Evolutionary conservation across 2,888 invertebrate species (phyloP), one percentile per base, ranked within the genome.

Genomic region (Drosophila helvetica): DNA sequence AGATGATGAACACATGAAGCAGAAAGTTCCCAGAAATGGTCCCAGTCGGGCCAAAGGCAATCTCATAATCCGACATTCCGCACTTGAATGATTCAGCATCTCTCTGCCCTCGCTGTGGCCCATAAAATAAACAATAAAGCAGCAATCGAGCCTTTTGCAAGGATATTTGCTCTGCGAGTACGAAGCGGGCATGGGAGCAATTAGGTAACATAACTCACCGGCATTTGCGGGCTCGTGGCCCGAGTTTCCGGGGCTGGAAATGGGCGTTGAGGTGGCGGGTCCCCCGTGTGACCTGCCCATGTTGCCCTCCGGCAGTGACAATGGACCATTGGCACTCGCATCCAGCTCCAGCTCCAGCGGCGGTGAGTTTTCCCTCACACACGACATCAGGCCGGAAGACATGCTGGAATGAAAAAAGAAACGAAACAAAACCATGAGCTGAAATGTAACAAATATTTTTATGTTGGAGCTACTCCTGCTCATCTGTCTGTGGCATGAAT

Each of bases 311-410:
- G 90, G 90, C 81, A 91, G 74, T 22, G 91, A 92, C 71, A 91
- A 76, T 38, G 91, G 90, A 56, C 91, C 91, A 53, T 89, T 84
- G 51, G 75, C 48, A 45, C 38, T 67, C 19, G 57, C 80, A 63
- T 74, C 74, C 60, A 80, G 77, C 65, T 89, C 91, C 90, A 91
- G 77, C 62, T 92, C 92, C 69, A 92, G 64, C 46, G 92, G 92
- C 62, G 92, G 92, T 62, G 92, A 92, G 69, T 92, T 92, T 78
- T 92, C 92, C 70, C 92, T 89, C 78, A 92, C 92, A 83, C 92
- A 92, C 67, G 92, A 92, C 92, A 92, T 92, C 76, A 92, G 75
- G 68, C 91, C 91, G 75, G 91, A 90, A 75, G 92, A 92, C 92
- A 92, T 92, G 79, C 91, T 92, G 78, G 1, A 88, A 86, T 43